Conservation (phyloP, 2,888 invertebrate species). For the Glaucopsyche alexis region DNA sequence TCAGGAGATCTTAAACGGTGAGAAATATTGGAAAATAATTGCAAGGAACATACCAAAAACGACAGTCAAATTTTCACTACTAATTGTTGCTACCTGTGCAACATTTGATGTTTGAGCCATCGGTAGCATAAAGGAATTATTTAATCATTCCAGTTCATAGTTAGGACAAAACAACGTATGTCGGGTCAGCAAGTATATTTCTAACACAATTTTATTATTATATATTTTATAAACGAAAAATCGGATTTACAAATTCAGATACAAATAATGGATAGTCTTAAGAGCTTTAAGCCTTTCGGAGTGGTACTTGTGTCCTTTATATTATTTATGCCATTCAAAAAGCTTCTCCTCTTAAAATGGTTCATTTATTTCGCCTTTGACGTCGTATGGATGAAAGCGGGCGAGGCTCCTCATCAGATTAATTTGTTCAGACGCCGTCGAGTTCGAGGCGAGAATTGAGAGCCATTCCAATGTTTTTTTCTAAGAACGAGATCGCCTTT, state of each 20-base stretch:
- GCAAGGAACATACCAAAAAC: too few species aligned
- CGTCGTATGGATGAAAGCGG: slow-evolving; percentile 15
- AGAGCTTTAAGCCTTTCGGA: background rate
- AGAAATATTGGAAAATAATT: too few species aligned
- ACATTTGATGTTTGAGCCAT: too few species aligned
- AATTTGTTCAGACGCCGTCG: background rate
- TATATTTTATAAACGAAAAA: background rate
- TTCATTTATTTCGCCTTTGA: slow-evolving; percentile 16
- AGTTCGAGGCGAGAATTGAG: slow-evolving; percentile 2
- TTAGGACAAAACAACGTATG: too few species aligned
- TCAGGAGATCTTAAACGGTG: too few species aligned
- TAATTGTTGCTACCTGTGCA: too few species aligned
- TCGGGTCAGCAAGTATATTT: too few species aligned
- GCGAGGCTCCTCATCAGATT: slow-evolving; percentile 14
- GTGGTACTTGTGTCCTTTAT: slow-evolving; percentile 9
- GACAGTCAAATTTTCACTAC: too few species aligned
- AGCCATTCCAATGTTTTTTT: background rate
- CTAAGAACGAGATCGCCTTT: slow-evolving; percentile 2
- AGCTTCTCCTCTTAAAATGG: slow-evolving; percentile 10
- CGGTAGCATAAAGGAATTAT: too few species aligned
- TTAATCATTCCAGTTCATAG: too few species aligned
- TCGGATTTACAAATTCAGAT: background rate
- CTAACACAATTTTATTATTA: background rate
- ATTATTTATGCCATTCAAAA: background rate
- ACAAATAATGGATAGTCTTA: background rate